Percentiles rank a stretch among this genome's conserved stretches.
phyloP scores from a whole-genome alignment of 2,888 invertebrate genomes.

The Eudemis profundana region DNA sequence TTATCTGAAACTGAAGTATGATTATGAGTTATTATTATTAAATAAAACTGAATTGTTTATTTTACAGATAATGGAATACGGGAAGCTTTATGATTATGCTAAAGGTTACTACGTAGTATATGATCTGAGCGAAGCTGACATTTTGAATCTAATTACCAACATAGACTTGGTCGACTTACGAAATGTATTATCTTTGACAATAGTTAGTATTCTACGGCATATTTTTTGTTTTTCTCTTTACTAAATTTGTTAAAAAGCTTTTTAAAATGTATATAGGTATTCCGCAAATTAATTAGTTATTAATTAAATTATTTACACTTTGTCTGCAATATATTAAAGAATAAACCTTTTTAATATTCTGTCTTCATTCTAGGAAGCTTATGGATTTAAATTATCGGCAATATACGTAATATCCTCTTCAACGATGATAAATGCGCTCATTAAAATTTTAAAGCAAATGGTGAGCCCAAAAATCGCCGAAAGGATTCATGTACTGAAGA shows the following conservation, averaged over 20 bases:
- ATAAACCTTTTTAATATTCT: no score
- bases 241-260: no score
- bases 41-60: background rate
- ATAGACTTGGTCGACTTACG: constrained; percentile 53
- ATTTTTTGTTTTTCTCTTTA: no score
- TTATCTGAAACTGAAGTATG: no score
- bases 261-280: no score
- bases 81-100: constrained; percentile 55
- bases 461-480: constrained; percentile 59
- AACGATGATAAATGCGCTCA: constrained; percentile 57
- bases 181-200: constrained; percentile 52
- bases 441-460: constrained; percentile 60
- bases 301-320: no score
- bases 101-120: constrained; percentile 49
- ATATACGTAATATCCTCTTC: constrained; percentile 63
- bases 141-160: constrained; percentile 53
- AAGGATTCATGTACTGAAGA: constrained; percentile 58
- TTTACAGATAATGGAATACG: constrained; percentile 53
- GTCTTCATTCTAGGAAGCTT: constrained; percentile 69
- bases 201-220: constrained; percentile 60
- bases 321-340: no score
- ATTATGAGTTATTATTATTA: no score
- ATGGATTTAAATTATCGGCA: constrained; percentile 62
- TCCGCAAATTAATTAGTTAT: no score
- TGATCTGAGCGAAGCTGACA: constrained; percentile 52